Evolutionary conservation across 2,888 invertebrate species (phyloP), one percentile per base, ranked within the genome.

Genomic region (Nineta flava): DNA sequence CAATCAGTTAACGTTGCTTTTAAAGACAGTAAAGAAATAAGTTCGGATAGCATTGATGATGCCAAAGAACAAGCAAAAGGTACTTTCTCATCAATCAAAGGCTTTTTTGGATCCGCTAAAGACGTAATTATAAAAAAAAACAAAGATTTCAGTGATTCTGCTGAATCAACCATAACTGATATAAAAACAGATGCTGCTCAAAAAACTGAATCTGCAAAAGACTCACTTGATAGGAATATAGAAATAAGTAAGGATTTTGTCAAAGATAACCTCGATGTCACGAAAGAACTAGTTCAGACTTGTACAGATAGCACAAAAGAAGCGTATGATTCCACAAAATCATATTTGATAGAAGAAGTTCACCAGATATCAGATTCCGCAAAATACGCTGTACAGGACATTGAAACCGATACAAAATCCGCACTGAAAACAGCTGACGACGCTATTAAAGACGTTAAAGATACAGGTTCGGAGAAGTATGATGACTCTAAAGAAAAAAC

Each of bases 71-170:
- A 32, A 48, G 43, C 9, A 52, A 52, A 44, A 44, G 44, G 44
- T 3, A 17, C 44, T 9, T 44, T 9, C 31, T 43, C 9, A 13
- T 44, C 0, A 51, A 46, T 2, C 46, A 50, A 38, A 49, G 47
- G 12, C 40, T 31, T 17, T 10, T 17, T 12, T 35, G 52, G 50
- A 31, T 53, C 54, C 1, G 54, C 51, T 9, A 53, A 54, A 35
- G 57, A 55, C 2, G 56, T 51, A 10, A 48, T 50, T 13, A 59
- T 57, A 49, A 58, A 56, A 40, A 56, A 54, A 5, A 46, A 35
- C n/a, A 13, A 35, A 42, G 48, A 34, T 13, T 26, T 12, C 15
- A 49, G 17, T 21, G 46, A 12, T 1, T 9, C 15, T 2, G 46
- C 35, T 35, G 35, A 35, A 35, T n/a, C 35, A 10, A 35, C 35